Evolutionary conservation across 1,140 invertebrate species (phyloP).

Genomic region (Calliphora vicina): DNA sequence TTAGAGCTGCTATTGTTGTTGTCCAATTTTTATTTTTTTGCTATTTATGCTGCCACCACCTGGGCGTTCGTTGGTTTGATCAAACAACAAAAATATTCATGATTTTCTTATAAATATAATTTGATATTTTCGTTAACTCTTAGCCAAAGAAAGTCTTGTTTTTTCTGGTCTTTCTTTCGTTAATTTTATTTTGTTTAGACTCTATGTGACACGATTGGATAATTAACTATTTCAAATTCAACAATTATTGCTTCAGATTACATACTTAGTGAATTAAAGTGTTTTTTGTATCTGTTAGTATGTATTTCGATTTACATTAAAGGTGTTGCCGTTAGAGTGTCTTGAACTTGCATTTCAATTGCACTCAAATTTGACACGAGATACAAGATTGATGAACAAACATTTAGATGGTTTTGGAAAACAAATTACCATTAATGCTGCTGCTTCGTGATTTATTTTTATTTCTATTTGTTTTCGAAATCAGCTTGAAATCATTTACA

Average conservation of each 20-base stretch:
- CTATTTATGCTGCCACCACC: background rate
- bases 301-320: no score
- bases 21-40: background rate
- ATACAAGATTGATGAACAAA: background rate
- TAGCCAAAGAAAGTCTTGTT: conserved; percentile 9
- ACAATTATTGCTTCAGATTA: background rate
- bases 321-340: background rate
- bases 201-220: background rate
- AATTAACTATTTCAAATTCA: background rate
- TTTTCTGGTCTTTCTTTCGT: background rate
- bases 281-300: background rate
- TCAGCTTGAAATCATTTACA: background rate
- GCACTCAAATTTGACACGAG: background rate
- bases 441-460: background rate
- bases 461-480: conserved; percentile 7
- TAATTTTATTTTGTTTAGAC: no score
- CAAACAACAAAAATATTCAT: background rate
- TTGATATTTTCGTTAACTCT: background rate
- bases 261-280: background rate
- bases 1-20: background rate
- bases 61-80: background rate
- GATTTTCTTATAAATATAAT: background rate
- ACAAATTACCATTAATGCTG: background rate
- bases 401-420: background rate
- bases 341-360: background rate